These are phyloP conservation scores for Blastomussa wellsi DNA, from an alignment of 92 coral and sea anemone species.

Conservation along the genomic window DNA sequence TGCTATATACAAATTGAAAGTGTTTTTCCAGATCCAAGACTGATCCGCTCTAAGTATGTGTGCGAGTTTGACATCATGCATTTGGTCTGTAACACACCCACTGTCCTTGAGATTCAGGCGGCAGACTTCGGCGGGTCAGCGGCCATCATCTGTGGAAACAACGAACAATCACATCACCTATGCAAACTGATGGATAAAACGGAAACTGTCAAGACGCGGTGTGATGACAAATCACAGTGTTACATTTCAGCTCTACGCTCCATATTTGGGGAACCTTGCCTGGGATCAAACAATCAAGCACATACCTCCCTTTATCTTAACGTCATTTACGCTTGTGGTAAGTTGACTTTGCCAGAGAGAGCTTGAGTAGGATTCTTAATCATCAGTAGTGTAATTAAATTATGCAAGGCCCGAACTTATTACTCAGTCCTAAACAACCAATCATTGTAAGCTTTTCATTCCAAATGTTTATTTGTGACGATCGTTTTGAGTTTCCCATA, in stretches of 20 bases:
- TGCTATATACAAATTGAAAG: not conserved
- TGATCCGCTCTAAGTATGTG: not conserved
- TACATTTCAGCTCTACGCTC: not conserved
- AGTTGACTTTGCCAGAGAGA: not conserved
- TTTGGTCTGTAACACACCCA: not conserved
- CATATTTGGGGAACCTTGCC: conserved; percentile 41
- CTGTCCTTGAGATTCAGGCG: conserved; percentile 26
- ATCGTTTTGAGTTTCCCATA: too few species aligned
- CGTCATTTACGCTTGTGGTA: conserved; percentile 46
- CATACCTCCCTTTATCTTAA: not conserved
- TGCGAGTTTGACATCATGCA: conserved; percentile 27
- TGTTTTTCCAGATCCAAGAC: conserved; percentile 11
- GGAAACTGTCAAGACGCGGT: not conserved
- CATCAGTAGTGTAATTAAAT: not conserved
- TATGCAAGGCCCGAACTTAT: too few species aligned
- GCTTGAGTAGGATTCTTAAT: not conserved
- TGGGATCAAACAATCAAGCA: not conserved
- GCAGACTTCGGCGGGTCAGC: conserved; percentile 31
- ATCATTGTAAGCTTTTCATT: too few species aligned
- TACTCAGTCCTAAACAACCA: too few species aligned
- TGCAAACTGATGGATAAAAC: conserved; percentile 24
- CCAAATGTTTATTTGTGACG: too few species aligned
- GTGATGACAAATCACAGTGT: conserved; percentile 19
- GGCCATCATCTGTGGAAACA: conserved; percentile 1
- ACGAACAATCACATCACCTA: not conserved